Conservation (phyloP, 2,888 invertebrate species). For the Oscheius onirici region DNA sequence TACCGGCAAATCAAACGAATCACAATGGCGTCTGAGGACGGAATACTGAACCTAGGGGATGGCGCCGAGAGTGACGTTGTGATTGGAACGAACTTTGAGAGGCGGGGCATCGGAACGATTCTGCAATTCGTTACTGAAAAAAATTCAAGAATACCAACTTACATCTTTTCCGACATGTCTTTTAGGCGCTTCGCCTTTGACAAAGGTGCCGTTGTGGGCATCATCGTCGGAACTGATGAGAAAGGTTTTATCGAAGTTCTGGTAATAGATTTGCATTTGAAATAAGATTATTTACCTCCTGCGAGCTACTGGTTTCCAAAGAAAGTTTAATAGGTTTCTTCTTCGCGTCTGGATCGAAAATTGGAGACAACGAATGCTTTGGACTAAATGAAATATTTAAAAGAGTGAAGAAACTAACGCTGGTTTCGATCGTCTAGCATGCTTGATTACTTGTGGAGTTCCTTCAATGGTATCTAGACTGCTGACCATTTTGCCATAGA, state of each 20-base stretch:
- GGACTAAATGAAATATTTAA: not conserved
- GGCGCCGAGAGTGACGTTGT: slow-evolving; percentile 1
- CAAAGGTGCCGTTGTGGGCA: not conserved
- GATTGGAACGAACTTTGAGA: slow-evolving; percentile 3
- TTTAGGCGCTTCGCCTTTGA: not conserved
- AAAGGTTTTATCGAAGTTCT: not conserved
- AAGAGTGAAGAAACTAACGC: not conserved
- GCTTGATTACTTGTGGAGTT: not conserved
- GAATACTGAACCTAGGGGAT: not conserved
- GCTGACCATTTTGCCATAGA: slow-evolving; percentile 1
- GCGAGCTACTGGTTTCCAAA: not conserved
- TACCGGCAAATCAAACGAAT: not conserved
- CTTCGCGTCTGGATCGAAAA: not conserved
- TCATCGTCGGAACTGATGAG: not conserved
- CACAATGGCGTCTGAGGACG: not conserved
- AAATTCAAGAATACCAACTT: not conserved
- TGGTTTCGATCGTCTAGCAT: not conserved
- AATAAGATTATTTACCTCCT: too few relatives aligned
- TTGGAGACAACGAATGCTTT: not conserved
- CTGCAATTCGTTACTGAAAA: not conserved
- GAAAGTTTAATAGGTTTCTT: not conserved
- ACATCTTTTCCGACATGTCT: not conserved
- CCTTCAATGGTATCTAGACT: slow-evolving; percentile 12
- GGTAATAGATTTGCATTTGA: too few relatives aligned
- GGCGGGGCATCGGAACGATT: not conserved